phyloP scores from a whole-genome alignment of 2,113 vertebrate species.

The Camelus bactrianus region DNA sequence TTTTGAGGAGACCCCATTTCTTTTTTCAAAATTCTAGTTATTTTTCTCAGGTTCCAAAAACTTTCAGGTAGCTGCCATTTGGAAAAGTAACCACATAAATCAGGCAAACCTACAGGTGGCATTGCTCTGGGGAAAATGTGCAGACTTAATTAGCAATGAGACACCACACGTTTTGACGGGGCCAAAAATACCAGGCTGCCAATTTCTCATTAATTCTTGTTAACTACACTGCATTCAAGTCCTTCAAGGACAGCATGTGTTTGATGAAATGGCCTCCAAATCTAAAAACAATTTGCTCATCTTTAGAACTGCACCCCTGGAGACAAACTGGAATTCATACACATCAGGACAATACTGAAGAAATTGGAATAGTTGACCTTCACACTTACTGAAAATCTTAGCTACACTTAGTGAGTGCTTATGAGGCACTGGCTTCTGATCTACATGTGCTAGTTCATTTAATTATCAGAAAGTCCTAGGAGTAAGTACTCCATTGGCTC shows the following conservation, averaged over 20 bases:
- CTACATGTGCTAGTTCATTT: neutral
- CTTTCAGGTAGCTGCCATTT: slow-evolving; percentile 11
- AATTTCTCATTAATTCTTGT: slow-evolving; percentile 71
- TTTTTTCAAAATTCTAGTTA: neutral
- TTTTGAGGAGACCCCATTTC: neutral
- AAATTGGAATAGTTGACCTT: neutral
- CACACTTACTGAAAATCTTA: neutral
- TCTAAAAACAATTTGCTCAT: neutral
- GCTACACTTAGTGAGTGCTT: neutral
- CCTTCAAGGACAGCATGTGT: slow-evolving; percentile 2
- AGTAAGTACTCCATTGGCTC: neutral
- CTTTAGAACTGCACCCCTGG: slow-evolving; percentile 9
- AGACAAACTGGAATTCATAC: neutral
- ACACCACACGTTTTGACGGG: neutral
- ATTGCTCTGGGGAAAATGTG: neutral
- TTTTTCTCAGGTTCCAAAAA: neutral
- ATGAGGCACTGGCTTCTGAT: neutral
- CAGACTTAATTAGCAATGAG: slow-evolving; percentile 64
- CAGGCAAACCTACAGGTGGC: slow-evolving; percentile 65
- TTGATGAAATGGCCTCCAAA: slow-evolving; percentile 48
- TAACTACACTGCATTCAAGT: neutral
- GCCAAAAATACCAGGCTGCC: slow-evolving; percentile 66
- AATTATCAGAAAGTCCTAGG: neutral
- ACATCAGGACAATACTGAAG: neutral
- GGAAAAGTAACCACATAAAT: slow-evolving; percentile 40